phyloP scores from a whole-genome alignment of 2,888 invertebrate species.

The Xylota sylvarum region DNA sequence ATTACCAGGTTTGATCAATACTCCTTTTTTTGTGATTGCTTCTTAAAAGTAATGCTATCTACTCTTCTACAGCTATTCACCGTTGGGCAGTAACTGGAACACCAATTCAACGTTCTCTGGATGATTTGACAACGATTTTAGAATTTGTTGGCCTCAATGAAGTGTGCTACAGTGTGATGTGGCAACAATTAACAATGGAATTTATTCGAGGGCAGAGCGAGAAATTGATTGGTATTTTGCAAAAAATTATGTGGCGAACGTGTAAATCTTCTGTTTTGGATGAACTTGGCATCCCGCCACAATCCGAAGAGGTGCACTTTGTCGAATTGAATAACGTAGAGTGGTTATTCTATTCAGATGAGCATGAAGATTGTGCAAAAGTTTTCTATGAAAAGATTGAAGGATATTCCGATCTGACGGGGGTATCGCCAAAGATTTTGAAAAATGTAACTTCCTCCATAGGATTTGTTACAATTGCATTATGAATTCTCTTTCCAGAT shows the following conservation, averaged over 20 bases:
- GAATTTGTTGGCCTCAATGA: conserved; percentile 84
- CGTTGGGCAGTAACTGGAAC: conserved; percentile 93
- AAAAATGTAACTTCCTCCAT: conserved; percentile 70
- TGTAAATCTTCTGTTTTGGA: conserved; percentile 88
- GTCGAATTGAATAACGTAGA: conserved; percentile 90
- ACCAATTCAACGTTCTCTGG: conserved; percentile 87
- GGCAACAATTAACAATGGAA: conserved; percentile 44
- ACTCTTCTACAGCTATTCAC: conserved; percentile 85
- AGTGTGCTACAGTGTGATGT: conserved; percentile 67
- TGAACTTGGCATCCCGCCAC: conserved; percentile 89
- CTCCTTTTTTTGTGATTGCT: not conserved
- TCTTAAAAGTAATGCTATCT: not conserved
- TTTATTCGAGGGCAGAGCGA: conserved; percentile 45
- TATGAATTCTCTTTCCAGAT: conserved; percentile 81
- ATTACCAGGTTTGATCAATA: conserved; percentile 79
- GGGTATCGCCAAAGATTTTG: conserved; percentile 84
- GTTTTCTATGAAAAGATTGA: conserved; percentile 85
- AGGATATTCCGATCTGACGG: conserved; percentile 78
- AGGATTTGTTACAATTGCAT: not conserved
- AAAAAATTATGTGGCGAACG: conserved; percentile 87
- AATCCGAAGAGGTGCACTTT: conserved; percentile 87
- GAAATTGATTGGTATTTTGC: conserved; percentile 76
- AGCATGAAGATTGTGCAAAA: conserved; percentile 86
- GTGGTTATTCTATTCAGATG: conserved; percentile 89
- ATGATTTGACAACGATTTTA: conserved; percentile 84